Percentiles rank a stretch among this genome's conserved stretches.
These are phyloP conservation scores for Heliothis peltigera DNA, from an alignment of 2,888 invertebrate genomes.

Conservation along the genomic window DNA sequence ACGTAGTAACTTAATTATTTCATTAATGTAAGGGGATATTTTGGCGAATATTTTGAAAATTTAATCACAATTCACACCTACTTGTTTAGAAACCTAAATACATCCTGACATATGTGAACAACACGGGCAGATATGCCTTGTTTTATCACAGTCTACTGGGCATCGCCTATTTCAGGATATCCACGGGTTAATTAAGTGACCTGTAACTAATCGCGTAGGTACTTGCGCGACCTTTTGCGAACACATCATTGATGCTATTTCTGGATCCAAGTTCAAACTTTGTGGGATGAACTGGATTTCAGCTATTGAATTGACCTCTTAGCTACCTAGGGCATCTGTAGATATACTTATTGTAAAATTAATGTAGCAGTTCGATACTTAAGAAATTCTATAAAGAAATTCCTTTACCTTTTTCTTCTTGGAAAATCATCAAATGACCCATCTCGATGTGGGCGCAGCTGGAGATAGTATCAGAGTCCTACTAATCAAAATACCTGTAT, in stretches of 20 bases:
- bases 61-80: background rate
- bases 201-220: constrained; percentile 39
- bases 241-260: constrained; percentile 36
- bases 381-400: too few species aligned
- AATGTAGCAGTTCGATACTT: too few species aligned
- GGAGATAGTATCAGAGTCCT: too few species aligned
- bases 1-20: constrained; percentile 19
- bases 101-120: too few species aligned
- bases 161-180: constrained; percentile 5
- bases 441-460: too few species aligned
- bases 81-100: constrained; percentile 4
- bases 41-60: constrained; percentile 18
- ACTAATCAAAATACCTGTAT: too few species aligned
- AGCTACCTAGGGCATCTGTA: too few species aligned
- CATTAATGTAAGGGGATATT: constrained; percentile 9
- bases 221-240: constrained; percentile 31
- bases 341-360: too few species aligned
- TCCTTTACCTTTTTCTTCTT: too few species aligned
- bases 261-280: constrained; percentile 39
- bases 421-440: too few species aligned
- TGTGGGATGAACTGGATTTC: too few species aligned
- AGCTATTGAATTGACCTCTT: too few species aligned
- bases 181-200: constrained; percentile 23
- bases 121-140: background rate
- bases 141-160: background rate